Evolutionary conservation across 2,888 invertebrate species (phyloP), one percentile per base, ranked within the genome.

Genomic region (Callimorpha dominula): DNA sequence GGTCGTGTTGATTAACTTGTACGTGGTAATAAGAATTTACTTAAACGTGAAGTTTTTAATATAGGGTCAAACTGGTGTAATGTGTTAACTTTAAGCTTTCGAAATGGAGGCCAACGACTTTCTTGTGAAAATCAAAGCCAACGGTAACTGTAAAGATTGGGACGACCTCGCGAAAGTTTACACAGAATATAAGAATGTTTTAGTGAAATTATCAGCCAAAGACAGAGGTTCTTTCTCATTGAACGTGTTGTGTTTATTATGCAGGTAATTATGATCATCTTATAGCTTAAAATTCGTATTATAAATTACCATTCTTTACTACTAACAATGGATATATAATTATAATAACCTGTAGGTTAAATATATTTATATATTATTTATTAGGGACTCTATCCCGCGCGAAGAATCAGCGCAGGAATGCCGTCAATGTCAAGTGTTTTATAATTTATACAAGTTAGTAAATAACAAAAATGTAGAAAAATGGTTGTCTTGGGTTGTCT

Each of bases 221-320:
- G 91, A 94, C 60, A 88, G 80, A 71, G 89, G 89, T 17, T 46
- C 85, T 5, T 93, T 95, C 73, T 89, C 94, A 14, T 78, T 95
- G 20, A 95, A 95, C 75, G 90, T 94, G 31, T 82, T 95, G 7
- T 94, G 94, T 84, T 90, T 90, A 75, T 75, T 95, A 43, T 94
- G 94, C 93, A 94, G 95, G 95, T 95, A 86, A 83, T 71, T 81
- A 64, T 50, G 40, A 31, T 40, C 43, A 65, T 43, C 64, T 60
- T 54, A 31, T 62, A 42, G 11, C 20, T 20, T 17, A 49, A 50
- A 67, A 62, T 20, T 7, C 0, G 12, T 14, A 20, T 2, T 31
- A 57, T 0, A 65, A 49, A 7, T 14, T 65, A n/a, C 20, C n/a
- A 11, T 1, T 46, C 43, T 6, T 8, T 43, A 43, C 43, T 0